Evolutionary conservation across 2,888 invertebrate genomes (phyloP).

Genomic region (Drosophila niveifrons): DNA sequence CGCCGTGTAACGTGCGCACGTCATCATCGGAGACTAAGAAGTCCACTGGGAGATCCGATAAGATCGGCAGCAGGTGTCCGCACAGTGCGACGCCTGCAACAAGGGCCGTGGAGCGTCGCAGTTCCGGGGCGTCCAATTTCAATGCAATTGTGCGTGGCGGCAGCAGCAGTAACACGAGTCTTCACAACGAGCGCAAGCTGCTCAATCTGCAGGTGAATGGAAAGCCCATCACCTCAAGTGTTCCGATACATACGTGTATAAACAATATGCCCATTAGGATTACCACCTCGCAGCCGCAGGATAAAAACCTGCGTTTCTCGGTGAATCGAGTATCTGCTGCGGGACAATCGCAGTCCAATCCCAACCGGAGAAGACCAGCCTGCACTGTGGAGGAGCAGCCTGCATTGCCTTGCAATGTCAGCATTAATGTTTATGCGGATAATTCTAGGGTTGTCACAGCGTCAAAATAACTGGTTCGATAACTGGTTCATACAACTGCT

Average conservation of each 20-base stretch:
- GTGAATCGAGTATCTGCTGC: constrained; percentile 42
- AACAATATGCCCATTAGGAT: constrained; percentile 69
- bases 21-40: background rate
- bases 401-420: constrained; percentile 63
- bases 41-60: constrained; percentile 27
- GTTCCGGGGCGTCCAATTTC: constrained; percentile 45
- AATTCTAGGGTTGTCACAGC: constrained; percentile 23
- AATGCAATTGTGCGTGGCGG: constrained; percentile 32
- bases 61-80: background rate
- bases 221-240: constrained; percentile 19
- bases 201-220: constrained; percentile 51
- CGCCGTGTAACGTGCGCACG: constrained; percentile 39
- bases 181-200: constrained; percentile 50
- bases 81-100: too few relatives aligned
- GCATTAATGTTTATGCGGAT: constrained; percentile 78
- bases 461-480: constrained; percentile 28
- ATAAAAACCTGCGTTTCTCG: constrained; percentile 42
- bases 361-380: constrained; percentile 5
- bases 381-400: constrained; percentile 1
- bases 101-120: constrained; percentile 24
- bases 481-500: background rate
- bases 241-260: constrained; percentile 52
- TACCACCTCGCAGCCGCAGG: constrained; percentile 48
- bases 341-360: background rate
- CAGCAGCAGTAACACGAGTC: constrained; percentile 7